Evolutionary conservation across 37 sponge, comb jelly and placozoan species (phyloP).

Genomic region (Hormiphora californensis): DNA sequence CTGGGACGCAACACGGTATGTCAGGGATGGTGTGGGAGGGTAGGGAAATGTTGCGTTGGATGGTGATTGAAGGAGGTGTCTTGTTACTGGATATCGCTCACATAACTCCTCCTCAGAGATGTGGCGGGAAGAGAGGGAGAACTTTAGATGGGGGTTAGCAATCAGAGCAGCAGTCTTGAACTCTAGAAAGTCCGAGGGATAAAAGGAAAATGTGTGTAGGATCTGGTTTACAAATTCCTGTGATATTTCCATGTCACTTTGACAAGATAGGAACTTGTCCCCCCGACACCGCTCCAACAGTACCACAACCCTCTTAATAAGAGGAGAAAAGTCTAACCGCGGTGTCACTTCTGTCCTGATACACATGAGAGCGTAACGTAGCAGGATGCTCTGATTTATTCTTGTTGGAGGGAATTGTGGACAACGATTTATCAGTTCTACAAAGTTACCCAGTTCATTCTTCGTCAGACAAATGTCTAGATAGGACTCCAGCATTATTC

Average conservation of each 20-base stretch:
- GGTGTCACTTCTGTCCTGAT: background rate
- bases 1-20: background rate
- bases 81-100: background rate
- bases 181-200: background rate
- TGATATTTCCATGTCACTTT: no score
- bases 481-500: background rate
- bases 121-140: background rate
- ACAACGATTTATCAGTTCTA: no score
- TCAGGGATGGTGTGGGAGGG: background rate
- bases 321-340: background rate
- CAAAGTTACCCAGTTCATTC: slow-evolving; percentile 9
- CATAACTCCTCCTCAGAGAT: background rate
- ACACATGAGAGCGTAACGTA: slow-evolving; percentile 1
- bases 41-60: slow-evolving; percentile 4
- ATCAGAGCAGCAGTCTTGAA: background rate
- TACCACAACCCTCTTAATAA: background rate
- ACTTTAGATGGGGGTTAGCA: background rate
- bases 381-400: background rate
- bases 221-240: slow-evolving; percentile 4
- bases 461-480: slow-evolving; percentile 17
- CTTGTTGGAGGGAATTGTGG: no score
- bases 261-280: no score
- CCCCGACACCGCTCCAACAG: background rate
- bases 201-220: background rate
- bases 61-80: background rate